Percentiles rank a stretch among this genome's conserved stretches.
Evolutionary conservation across 2,888 invertebrate species (phyloP).

Genomic region (Agonopterix alstromeriana): DNA sequence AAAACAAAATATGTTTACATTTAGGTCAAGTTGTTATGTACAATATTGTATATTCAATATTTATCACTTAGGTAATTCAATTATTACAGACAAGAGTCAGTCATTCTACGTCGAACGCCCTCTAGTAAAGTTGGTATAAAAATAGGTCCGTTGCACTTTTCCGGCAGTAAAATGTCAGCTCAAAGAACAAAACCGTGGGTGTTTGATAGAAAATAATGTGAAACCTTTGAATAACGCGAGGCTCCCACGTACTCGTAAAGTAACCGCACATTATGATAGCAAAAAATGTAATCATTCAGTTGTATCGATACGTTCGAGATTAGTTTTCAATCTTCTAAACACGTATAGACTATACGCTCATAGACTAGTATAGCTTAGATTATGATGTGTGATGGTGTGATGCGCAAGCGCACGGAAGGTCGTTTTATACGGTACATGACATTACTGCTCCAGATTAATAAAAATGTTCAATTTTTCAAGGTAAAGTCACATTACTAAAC

Average conservation of each 20-base stretch:
- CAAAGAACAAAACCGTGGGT: constrained; percentile 36
- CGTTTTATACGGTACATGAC: background rate
- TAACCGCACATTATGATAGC: constrained; percentile 19
- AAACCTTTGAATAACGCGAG: constrained; percentile 34
- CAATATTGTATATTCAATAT: too few species aligned
- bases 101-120: too few species aligned
- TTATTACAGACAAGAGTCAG: too few species aligned
- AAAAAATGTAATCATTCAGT: constrained; percentile 45
- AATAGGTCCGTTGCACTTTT: constrained; percentile 2
- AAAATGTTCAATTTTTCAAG: too few species aligned
- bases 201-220: constrained; percentile 51
- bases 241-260: constrained; percentile 29
- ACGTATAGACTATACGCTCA: too few species aligned
- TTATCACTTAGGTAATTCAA: too few species aligned
- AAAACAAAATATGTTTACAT: too few species aligned
- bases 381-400: background rate
- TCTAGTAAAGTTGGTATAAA: too few species aligned
- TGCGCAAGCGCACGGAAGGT: constrained; percentile 1
- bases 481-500: too few species aligned
- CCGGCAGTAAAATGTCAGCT: constrained; percentile 15
- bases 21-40: too few species aligned
- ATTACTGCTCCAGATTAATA: too few species aligned
- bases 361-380: too few species aligned
- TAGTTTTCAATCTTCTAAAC: constrained; percentile 18
- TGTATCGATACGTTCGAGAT: constrained; percentile 42